A percentile compares a stretch with the other conserved stretches of the same genome.
Evolutionary conservation across 2,113 vertebrate genomes (phyloP).

Genomic region (Leiothrix lutea): DNA sequence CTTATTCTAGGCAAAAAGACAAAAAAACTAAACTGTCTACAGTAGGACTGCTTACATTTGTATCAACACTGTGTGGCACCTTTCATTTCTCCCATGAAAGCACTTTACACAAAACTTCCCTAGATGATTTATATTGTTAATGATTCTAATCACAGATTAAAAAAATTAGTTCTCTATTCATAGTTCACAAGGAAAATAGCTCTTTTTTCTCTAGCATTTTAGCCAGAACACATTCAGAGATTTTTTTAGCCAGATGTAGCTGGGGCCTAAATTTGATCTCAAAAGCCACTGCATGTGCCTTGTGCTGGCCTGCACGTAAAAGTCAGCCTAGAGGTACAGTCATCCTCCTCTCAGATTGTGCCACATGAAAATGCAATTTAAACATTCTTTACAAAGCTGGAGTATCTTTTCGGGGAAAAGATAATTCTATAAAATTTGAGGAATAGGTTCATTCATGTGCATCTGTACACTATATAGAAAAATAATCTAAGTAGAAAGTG

Average conservation of each 20-base stretch:
- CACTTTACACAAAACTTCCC: not conserved
- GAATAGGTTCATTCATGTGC: not conserved
- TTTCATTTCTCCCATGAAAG: not conserved
- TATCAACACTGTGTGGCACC: accelerated
- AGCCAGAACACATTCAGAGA: not conserved
- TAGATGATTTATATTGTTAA: not conserved
- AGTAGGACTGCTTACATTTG: not conserved
- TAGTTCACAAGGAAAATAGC: not conserved
- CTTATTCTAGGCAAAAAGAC: not conserved
- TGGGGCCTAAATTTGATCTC: not conserved
- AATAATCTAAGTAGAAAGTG: not conserved
- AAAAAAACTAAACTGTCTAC: not conserved
- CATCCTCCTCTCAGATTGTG: not conserved
- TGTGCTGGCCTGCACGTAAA: not conserved
- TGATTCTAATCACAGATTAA: not conserved
- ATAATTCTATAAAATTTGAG: not conserved
- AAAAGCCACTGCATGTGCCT: not conserved
- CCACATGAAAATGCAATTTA: not conserved
- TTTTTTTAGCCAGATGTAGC: not conserved
- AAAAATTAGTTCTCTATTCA: not conserved
- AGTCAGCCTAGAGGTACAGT: not conserved
- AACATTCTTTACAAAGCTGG: not conserved
- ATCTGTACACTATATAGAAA: not conserved
- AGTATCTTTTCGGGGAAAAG: not conserved
- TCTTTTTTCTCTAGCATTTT: not conserved